These are phyloP conservation scores for Campylomormyrus tamandua DNA, from an alignment of 2,113 vertebrate genomes.

Conservation along the genomic window DNA sequence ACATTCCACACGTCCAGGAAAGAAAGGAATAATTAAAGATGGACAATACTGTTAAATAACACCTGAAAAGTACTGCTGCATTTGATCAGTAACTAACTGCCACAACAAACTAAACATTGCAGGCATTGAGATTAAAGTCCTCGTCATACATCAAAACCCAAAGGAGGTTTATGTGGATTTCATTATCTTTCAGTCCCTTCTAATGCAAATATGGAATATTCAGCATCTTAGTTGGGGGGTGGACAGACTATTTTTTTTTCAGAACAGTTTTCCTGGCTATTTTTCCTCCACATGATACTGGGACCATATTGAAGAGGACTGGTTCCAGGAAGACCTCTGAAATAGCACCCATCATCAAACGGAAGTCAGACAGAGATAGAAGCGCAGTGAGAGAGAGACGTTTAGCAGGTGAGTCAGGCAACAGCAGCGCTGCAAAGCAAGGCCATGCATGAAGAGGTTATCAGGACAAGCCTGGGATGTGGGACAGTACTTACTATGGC, in stretches of 20 bases:
- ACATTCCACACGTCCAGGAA: neutral
- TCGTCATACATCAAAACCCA: neutral
- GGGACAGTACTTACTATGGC: conserved; percentile 96
- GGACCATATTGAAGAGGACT: neutral
- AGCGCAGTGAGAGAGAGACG: conserved; percentile 29
- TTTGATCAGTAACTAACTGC: neutral
- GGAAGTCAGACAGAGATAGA: conserved; percentile 20
- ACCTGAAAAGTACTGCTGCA: neutral
- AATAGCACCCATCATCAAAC: conserved; percentile 46
- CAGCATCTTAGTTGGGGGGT: neutral
- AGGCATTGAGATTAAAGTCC: neutral
- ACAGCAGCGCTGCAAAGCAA: conserved; percentile 53
- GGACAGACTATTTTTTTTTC: neutral
- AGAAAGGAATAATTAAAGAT: neutral
- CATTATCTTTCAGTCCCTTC: neutral
- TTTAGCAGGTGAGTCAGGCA: conserved; percentile 45
- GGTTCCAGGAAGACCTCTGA: conserved; percentile 37
- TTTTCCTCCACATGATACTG: neutral
- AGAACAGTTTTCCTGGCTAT: neutral
- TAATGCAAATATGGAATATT: neutral
- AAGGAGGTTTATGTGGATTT: neutral
- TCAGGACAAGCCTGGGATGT: conserved; percentile 60
- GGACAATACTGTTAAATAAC: neutral
- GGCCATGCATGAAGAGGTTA: conserved; percentile 62
- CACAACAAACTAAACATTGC: neutral